Evolutionary conservation across 2,113 vertebrate species (phyloP).

Genomic region (Dasypus novemcinctus): DNA sequence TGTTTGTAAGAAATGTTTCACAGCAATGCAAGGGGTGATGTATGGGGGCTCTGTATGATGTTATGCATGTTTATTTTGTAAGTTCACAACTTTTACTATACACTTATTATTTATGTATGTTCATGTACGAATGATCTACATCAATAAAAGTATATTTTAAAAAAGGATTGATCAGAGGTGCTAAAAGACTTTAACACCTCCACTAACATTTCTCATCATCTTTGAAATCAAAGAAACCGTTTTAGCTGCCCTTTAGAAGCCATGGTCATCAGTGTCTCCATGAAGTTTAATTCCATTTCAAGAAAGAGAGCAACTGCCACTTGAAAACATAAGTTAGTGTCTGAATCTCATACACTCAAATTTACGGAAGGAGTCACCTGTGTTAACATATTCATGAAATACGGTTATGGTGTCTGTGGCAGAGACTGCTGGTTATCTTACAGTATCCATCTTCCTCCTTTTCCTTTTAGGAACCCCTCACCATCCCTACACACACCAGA

Average conservation of each 20-base stretch:
- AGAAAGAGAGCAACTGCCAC: not conserved
- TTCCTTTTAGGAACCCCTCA: not conserved
- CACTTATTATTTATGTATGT: too few relatives aligned
- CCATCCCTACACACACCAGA: not conserved
- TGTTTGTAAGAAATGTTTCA: too few relatives aligned
- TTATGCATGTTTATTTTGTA: too few relatives aligned
- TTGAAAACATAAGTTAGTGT: not conserved
- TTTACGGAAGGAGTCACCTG: not conserved
- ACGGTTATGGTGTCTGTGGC: not conserved
- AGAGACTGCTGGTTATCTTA: not conserved
- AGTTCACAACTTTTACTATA: too few relatives aligned
- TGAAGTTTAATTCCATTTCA: not conserved
- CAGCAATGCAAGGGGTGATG: too few relatives aligned
- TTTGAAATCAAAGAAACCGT: constrained; percentile 12
- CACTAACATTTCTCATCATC: not conserved
- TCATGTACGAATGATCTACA: too few relatives aligned
- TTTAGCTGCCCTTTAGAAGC: not conserved
- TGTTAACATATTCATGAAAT: not conserved
- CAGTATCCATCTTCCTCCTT: not conserved
- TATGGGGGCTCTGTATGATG: too few relatives aligned
- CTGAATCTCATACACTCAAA: not conserved
- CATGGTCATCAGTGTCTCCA: not conserved
- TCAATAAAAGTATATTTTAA: too few relatives aligned
- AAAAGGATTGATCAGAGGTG: not conserved
- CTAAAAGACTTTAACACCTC: not conserved